phyloP scores from a whole-genome alignment of 2,113 vertebrate genomes.

The Corythornis vintsioides region DNA sequence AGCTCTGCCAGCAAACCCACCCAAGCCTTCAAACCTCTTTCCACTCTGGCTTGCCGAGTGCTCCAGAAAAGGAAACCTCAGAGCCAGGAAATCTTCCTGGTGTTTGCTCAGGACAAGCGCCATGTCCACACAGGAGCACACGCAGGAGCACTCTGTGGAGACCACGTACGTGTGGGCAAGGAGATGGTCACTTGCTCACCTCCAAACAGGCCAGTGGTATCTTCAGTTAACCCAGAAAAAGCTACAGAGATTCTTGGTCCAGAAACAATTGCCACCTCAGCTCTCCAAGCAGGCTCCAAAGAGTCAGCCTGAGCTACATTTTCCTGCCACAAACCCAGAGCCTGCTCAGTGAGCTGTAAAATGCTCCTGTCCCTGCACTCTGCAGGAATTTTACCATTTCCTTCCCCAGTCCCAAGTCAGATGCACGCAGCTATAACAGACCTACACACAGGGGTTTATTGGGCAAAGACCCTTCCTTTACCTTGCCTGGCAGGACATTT shows the following conservation, averaged over 20 bases:
- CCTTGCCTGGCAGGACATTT: not conserved
- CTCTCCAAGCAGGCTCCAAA: not conserved
- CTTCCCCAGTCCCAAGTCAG: slow-evolving; percentile 13
- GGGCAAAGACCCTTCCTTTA: slow-evolving; percentile 32
- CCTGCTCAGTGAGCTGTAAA: slow-evolving; percentile 11
- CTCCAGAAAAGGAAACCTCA: not conserved
- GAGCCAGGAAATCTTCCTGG: not conserved
- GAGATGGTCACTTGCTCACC: not conserved
- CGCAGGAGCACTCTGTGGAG: fast-evolving
- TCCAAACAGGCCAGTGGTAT: not conserved
- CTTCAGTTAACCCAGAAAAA: slow-evolving; percentile 34
- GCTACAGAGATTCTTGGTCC: not conserved
- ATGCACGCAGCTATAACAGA: not conserved
- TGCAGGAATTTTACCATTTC: slow-evolving; percentile 51
- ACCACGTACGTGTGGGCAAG: fast-evolving
- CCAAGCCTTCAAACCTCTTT: not conserved
- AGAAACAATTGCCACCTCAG: slow-evolving; percentile 10
- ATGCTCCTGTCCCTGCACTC: fast-evolving
- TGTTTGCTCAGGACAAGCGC: not conserved
- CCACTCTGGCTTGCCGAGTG: fast-evolving
- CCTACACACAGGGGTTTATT: slow-evolving; percentile 1
- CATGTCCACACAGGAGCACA: fast-evolving
- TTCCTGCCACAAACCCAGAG: not conserved
- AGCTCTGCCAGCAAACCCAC: not conserved
- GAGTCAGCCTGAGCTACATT: not conserved